A percentile compares a stretch with the other conserved stretches of the same genome.
These are phyloP conservation scores for Brachyrhaphis roseni DNA, from an alignment of 2,797 vertebrate genomes.

Conservation along the genomic window DNA sequence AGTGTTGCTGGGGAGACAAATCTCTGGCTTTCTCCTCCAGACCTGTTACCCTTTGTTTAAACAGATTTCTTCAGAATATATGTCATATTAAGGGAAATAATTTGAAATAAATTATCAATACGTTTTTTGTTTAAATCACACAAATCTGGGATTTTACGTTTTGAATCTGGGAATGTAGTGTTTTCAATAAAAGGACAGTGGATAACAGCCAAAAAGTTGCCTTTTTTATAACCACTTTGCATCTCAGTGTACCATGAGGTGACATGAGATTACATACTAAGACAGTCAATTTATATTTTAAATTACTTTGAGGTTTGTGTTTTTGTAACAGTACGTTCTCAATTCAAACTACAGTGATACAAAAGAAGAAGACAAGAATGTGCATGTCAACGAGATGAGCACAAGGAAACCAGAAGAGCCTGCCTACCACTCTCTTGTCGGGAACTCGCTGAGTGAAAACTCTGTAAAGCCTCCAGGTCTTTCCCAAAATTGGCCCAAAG, in stretches of 20 bases:
- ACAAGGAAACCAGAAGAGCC: neutral
- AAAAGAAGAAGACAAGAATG: neutral
- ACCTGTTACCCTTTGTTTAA: neutral
- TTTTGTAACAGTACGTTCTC: neutral
- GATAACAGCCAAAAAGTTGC: neutral
- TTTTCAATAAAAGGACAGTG: neutral
- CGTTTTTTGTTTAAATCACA: neutral
- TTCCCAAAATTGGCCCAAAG: slow-evolving; percentile 93
- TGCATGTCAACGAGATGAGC: neutral
- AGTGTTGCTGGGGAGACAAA: neutral
- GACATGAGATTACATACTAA: neutral
- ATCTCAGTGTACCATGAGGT: neutral
- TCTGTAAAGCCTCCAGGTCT: slow-evolving; percentile 96
- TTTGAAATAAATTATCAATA: neutral
- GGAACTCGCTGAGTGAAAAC: slow-evolving; percentile 95
- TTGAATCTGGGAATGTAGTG: neutral
- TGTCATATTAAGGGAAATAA: neutral
- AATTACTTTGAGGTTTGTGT: neutral
- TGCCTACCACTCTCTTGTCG: slow-evolving; percentile 93
- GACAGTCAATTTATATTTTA: neutral
- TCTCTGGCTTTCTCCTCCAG: neutral
- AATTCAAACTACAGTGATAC: neutral
- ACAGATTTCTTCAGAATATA: neutral
- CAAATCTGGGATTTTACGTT: neutral
- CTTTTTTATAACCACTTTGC: neutral